Conservation (phyloP, 2,113 vertebrate species). For the Australoheros scitulus region DNA sequence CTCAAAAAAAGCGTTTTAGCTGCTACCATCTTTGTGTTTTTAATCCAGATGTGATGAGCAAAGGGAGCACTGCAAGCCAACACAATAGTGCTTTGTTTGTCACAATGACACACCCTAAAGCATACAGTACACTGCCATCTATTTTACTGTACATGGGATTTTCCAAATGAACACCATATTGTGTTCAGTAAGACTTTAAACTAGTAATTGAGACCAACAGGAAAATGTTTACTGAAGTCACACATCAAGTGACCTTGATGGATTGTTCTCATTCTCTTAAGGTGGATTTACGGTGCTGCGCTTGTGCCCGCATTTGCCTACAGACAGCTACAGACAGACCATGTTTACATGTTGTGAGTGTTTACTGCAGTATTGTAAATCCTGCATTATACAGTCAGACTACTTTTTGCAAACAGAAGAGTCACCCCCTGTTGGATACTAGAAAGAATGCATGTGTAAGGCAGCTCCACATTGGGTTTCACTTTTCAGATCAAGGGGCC, state of each 20-base stretch:
- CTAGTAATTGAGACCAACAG: neutral
- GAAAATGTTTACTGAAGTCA: neutral
- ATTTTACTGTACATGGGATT: too few relatives aligned
- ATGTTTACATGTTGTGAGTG: neutral
- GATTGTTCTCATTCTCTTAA: neutral
- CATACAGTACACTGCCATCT: too few relatives aligned
- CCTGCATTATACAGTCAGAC: neutral
- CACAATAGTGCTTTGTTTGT: neutral
- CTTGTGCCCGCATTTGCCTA: neutral
- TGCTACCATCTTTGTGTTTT: neutral
- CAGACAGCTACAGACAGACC: neutral
- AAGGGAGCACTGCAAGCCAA: neutral
- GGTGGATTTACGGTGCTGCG: neutral
- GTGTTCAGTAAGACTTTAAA: neutral
- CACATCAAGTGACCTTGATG: neutral
- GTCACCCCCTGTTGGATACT: neutral
- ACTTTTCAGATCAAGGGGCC: neutral
- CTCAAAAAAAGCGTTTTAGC: neutral
- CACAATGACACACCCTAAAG: too few relatives aligned
- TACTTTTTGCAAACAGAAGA: neutral
- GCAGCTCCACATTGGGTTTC: neutral
- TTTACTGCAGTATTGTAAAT: neutral
- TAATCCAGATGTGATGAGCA: accelerated
- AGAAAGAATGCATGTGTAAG: neutral
- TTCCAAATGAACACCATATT: too few relatives aligned